Evolutionary conservation across 2,113 vertebrate genomes (phyloP).

Genomic region (Pongo abelii): DNA sequence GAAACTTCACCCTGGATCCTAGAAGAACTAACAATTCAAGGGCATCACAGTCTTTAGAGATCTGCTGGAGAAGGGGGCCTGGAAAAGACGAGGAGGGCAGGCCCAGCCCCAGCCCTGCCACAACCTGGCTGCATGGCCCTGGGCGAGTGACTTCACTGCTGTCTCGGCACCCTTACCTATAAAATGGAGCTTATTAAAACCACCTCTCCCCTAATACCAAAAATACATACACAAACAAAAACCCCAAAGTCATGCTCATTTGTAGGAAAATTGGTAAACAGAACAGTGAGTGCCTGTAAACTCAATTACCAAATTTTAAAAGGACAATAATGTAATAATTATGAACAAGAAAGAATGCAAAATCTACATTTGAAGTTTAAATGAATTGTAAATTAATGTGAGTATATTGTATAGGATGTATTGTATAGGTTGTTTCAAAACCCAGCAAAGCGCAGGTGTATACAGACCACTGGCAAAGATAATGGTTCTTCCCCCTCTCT

Average conservation of each 20-base stretch:
- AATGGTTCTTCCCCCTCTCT: no score
- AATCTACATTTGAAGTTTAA: not conserved
- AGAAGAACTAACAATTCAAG: not conserved
- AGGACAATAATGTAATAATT: not conserved
- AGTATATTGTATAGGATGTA: not conserved
- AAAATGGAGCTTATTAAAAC: not conserved
- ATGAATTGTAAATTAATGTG: not conserved
- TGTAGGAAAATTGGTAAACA: not conserved
- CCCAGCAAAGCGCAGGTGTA: no score
- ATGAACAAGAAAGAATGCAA: not conserved
- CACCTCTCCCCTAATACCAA: no score
- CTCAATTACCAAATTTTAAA: not conserved
- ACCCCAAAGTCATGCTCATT: no score
- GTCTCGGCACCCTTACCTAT: not conserved
- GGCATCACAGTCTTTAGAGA: not conserved
- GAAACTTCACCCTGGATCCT: fast-evolving
- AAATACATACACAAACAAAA: no score
- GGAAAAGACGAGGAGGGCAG: no score
- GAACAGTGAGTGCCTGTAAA: not conserved
- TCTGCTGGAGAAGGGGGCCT: not conserved
- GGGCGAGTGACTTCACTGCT: fast-evolving
- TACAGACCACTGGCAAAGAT: no score
- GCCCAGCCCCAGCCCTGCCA: fast-evolving
- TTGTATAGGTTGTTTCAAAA: no score
- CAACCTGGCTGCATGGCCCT: fast-evolving